Conservation (phyloP, 2,797 vertebrate genomes). For the Moxostoma hubbsi region DNA sequence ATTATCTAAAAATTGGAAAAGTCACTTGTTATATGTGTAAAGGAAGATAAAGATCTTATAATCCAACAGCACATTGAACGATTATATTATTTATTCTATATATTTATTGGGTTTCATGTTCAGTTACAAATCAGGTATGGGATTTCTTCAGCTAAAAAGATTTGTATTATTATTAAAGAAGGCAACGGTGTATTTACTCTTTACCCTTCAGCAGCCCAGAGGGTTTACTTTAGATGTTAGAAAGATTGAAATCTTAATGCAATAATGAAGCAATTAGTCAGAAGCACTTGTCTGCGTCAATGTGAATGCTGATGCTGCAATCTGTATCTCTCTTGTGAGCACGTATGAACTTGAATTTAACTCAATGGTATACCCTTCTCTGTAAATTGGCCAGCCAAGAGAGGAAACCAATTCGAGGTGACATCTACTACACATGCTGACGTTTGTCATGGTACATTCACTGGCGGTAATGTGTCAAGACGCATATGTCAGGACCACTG, state of each 20-base stretch:
- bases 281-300: constrained; percentile 37
- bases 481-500: constrained; percentile 56
- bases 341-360: constrained; percentile 80
- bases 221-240: constrained; percentile 28
- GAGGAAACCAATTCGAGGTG: constrained; percentile 80
- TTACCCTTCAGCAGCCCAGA: constrained; percentile 20
- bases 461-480: constrained; percentile 79
- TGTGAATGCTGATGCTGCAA: constrained; percentile 66
- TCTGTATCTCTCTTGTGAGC: constrained; percentile 71
- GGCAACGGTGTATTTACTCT: neutral
- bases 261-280: constrained; percentile 46
- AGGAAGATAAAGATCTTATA: no score
- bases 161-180: constrained; percentile 11
- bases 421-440: constrained; percentile 76
- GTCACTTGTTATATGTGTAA: no score
- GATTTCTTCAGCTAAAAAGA: neutral
- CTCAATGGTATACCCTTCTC: constrained; percentile 75
- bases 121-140: neutral
- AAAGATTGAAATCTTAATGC: constrained; percentile 33
- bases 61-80: no score
- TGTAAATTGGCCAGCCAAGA: constrained; percentile 53
- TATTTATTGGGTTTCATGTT: neutral
- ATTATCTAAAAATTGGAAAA: no score
- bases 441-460: constrained; percentile 80
- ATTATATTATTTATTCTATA: no score